Evolutionary conservation across 1,140 invertebrate genomes (phyloP).

Genomic region (Ridgeia piscesae): DNA sequence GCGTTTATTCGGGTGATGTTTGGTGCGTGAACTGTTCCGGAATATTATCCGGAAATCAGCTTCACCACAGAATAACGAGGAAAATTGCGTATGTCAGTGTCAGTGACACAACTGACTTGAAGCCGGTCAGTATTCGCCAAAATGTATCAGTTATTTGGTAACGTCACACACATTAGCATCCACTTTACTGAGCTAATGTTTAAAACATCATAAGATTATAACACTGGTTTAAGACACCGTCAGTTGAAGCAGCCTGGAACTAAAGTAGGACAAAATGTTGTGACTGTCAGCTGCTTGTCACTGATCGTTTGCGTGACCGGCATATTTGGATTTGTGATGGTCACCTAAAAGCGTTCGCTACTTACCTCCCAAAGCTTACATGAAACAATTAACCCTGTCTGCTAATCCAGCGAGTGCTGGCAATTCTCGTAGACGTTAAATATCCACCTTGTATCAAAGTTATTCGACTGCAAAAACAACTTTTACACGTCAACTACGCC

Average conservation of each 20-base stretch:
- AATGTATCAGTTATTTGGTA: background rate
- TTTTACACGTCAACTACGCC: conserved; percentile 4
- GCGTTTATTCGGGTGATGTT: background rate
- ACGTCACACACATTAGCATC: background rate
- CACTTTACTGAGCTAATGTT: background rate
- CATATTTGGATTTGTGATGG: background rate
- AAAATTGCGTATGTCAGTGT: too few relatives aligned
- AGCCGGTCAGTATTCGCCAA: background rate
- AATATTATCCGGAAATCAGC: too few relatives aligned
- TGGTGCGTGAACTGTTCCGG: background rate
- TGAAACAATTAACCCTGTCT: background rate
- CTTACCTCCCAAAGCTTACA: background rate
- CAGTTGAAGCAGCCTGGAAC: background rate
- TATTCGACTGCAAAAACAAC: background rate
- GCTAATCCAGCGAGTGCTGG: background rate
- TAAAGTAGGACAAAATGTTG: background rate
- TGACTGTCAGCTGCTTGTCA: background rate
- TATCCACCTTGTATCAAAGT: background rate
- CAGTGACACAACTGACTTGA: too few relatives aligned
- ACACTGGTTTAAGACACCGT: background rate
- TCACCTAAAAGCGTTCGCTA: background rate
- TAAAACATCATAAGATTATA: background rate
- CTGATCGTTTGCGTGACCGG: background rate
- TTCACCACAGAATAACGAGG: too few relatives aligned
- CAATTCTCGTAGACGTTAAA: background rate